phyloP scores from a whole-genome alignment of 2,797 vertebrate species.

The Acanthiza pusilla region DNA sequence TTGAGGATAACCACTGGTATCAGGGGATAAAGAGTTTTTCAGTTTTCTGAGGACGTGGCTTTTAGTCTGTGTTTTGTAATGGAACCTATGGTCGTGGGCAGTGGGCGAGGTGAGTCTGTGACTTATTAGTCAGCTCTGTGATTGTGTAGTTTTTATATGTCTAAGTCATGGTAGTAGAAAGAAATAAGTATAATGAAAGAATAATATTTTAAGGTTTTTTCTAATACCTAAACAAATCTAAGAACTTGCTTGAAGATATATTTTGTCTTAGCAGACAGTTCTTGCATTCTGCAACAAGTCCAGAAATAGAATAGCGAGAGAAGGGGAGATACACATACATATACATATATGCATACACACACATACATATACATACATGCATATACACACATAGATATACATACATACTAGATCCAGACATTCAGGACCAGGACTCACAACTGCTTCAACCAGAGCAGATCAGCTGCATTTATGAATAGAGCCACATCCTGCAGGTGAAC shows the following conservation, averaged over 20 bases:
- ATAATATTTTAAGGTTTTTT: neutral
- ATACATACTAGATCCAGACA: neutral
- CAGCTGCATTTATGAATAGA: neutral
- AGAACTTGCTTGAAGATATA: neutral
- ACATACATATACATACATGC: accelerated
- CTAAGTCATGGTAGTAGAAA: neutral
- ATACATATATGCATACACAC: accelerated
- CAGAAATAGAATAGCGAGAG: neutral
- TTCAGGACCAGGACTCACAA: neutral
- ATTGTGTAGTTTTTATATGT: neutral
- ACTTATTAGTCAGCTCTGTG: neutral
- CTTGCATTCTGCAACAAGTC: neutral
- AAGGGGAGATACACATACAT: accelerated
- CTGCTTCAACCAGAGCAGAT: neutral
- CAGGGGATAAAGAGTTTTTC: neutral
- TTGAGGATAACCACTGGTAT: neutral
- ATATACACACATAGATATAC: too few species aligned
- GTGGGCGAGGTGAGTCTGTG: neutral
- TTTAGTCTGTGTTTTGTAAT: neutral
- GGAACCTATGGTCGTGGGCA: neutral
- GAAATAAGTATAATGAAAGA: neutral
- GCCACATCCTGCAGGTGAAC: neutral
- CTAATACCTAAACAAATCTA: neutral
- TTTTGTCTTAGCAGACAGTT: neutral
- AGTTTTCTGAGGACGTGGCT: neutral